Base-by-base conservation (phyloP, 2,113 vertebrate genomes). In the Ondatra zibethicus region DNA sequence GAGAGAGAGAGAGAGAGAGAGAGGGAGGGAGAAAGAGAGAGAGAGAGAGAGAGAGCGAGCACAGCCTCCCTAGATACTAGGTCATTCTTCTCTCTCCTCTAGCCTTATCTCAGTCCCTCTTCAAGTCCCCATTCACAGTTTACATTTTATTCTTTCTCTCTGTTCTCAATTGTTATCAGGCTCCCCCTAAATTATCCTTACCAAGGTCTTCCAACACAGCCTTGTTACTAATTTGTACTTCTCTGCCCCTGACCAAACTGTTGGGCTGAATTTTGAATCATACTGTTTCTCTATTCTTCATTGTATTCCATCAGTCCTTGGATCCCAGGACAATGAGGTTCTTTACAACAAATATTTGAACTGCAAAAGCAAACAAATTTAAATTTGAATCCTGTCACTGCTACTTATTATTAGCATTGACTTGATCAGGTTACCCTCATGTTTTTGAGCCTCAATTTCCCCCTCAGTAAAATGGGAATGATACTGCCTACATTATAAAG, bases 151-250 rank as follows among this genome's bases (percentile, higher is more conserved):
- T 76, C 29, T 66, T 39, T 85, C 72, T 68, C 73, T 3, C 61
- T 47, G 31, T 23, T 58, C 25, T 61, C 21, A 87, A 0, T 31
- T 82, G 33, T 94, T 81, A 89, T 45, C 19, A 72, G 52, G 39
- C 29, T 42, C 25, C 70, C 33, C 45, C 52, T 82, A 70, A 95
- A 94, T 63, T n/a, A 42, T 89, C 70, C 39, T 92, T 65, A 75
- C 25, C 81, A 94, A 94, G 89, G 89, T 85, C 50, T 52, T 36
- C 19, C 19, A 75, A 27, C 70, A 52, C 27, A 39, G 39, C 29
- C 25, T 92, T 91, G 81, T 63, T 92, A 91, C 52, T 81, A 78
- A 70, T 91, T 72, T 91, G 19, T 94, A 65, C 2, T 82, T 94
- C 76, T 88, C 63, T 92, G 89, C 14, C 52, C 29, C 21, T 85